Evolutionary conservation across 2,113 vertebrate genomes (phyloP).

Genomic region (Erythrolamprus reginae): DNA sequence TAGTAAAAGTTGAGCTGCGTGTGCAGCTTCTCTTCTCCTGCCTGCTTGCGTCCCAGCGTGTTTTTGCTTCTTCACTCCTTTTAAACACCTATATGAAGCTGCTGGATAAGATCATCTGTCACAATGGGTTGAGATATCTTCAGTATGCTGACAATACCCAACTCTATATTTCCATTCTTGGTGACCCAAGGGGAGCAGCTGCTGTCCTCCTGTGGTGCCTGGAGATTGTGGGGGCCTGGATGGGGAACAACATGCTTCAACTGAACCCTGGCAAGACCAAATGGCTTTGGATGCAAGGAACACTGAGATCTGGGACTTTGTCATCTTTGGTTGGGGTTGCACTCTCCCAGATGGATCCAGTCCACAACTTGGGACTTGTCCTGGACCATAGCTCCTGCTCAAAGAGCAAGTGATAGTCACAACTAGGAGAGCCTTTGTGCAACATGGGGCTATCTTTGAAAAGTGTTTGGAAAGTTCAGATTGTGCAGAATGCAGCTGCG

Average conservation of each 20-base stretch:
- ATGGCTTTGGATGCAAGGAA: background rate
- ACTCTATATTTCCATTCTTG: background rate
- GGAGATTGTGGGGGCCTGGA: background rate
- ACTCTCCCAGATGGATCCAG: background rate
- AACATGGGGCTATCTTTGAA: too few species aligned
- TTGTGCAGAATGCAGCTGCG: too few species aligned
- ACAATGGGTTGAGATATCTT: background rate
- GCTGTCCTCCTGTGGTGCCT: background rate
- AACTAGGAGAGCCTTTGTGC: background rate
- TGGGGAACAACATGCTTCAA: background rate
- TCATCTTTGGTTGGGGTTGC: background rate
- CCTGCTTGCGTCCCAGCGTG: too few species aligned
- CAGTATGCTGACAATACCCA: background rate
- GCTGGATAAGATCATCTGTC: background rate
- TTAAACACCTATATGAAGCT: background rate
- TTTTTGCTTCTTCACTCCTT: too few species aligned
- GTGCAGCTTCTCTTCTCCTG: too few species aligned
- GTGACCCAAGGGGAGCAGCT: background rate
- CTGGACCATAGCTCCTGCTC: background rate
- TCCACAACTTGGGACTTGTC: background rate
- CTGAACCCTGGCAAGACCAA: background rate
- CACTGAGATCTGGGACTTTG: background rate
- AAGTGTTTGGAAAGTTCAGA: too few species aligned
- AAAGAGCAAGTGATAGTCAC: background rate
- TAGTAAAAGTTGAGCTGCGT: too few species aligned